Evolutionary conservation across 2,888 invertebrate genomes (phyloP), one percentile per base, ranked within the genome.

Genomic region (Cantharis nigra): DNA sequence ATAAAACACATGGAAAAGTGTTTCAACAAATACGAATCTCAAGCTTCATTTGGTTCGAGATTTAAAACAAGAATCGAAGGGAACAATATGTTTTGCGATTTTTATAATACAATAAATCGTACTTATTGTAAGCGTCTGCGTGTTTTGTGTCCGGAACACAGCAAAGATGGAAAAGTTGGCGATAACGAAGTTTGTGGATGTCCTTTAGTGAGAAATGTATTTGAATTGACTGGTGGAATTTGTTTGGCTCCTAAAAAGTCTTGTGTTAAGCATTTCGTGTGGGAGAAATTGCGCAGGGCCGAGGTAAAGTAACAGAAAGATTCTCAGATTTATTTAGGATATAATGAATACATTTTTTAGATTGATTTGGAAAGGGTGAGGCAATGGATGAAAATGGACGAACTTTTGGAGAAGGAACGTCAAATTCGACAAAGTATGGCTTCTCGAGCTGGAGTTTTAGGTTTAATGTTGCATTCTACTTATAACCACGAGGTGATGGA

Each of bases 1-100:
- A 93, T 98, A 18, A 96, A 96, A 84, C 99, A 99, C 86, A 97
- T 99, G 97, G 98, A 98, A 89, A 97, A 97, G 87, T 99, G 98
- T 88, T 99, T 98, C 88, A 95, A 97, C 82, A 98, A 98, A 92
- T 97, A 97, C 88, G 99, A 99, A 88, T 97, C 97, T 69, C 98
- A 98, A 89, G 96, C 98, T 1, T 97, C 98, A 0, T 98, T 98
- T 88, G 98, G 98, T 11, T 98, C 98, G 23, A 93, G 97, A 67
- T 98, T 97, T 85, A 96, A 98, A 87, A 98, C 98, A 0, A 91
- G 96, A 75, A 97, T 98, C 83, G 98, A 98, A 88, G 96, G 91
- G 0, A 97, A 96, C 89, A 97, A 97, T 83, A 97, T 99, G 95
- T 99, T 99, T 89, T 99, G 99, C 87, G 99, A 99, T 85, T 97